These are phyloP conservation scores for Pogonomyrmex barbatus DNA, from an alignment of 1,140 invertebrate species.

Conservation along the genomic window DNA sequence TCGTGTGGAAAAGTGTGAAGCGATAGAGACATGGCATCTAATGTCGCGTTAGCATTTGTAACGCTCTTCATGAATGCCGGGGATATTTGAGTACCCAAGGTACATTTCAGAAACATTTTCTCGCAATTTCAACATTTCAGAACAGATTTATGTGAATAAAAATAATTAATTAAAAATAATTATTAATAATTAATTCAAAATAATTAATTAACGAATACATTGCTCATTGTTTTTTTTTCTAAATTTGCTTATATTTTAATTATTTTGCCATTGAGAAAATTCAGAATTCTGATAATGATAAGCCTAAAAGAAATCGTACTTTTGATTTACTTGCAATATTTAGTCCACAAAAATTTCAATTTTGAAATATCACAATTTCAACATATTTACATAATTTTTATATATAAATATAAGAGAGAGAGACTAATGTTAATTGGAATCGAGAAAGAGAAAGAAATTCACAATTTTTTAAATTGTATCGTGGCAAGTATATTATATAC, in stretches of 20 bases:
- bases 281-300: background rate
- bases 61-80: constrained; percentile 2
- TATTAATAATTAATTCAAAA: background rate
- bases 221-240: background rate
- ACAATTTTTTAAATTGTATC: background rate
- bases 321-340: background rate
- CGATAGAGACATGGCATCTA: constrained; percentile 31
- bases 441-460: background rate
- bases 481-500: background rate
- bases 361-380: background rate
- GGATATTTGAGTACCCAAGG: constrained; percentile 6
- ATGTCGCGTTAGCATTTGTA: constrained; percentile 57
- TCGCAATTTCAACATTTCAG: background rate
- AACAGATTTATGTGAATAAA: background rate
- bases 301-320: background rate
- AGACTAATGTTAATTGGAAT: background rate
- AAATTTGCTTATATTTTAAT: background rate
- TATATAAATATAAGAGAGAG: background rate
- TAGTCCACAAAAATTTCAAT: background rate
- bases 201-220: background rate
- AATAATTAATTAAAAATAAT: background rate
- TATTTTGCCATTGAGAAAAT: background rate
- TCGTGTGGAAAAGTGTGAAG: constrained; percentile 51
- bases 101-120: constrained; percentile 20
- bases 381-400: background rate